Base-by-base conservation (phyloP, 2,113 vertebrate genomes). In the Stomatorhinus ivindoensis region DNA sequence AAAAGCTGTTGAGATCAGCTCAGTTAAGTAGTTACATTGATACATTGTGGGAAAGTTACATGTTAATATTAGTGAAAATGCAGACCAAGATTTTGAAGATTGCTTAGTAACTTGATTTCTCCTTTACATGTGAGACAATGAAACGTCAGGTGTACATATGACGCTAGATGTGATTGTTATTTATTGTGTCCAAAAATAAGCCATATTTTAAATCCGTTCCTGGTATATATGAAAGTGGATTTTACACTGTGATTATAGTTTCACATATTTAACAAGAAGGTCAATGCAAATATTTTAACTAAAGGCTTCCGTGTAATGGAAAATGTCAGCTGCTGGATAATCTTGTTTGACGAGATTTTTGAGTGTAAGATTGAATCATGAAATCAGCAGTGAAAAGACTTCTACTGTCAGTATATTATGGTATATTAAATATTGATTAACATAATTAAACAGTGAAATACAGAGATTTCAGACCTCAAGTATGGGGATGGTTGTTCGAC, bases 321-420 rank as follows among this genome's bases (percentile, higher is more conserved):
- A 8, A 55, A 55, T 19, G 6, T 19, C 24, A 84, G 83, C 69
- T 82, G 47, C 46, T 7, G 9, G n/a, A 87, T 15, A 42, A 69
- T 89, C 83, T 39, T 51, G n/a, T 87, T 89, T 89, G 58, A 88
- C 82, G 46, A 39, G 53, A 44, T 47, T 84, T 46, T n/a, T 39
- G 1, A 46, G 82, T 47, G 44, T 84, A 84, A 42, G 3, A 69
- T 13, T 69, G 61, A 27, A 27, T 31, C 61, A 31, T 27, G 10
- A 69, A 80, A 80, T 17, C 73, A 80, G 35, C 31, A 80, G 73
- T 80, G 73, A 42, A 42, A 80, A 80, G 11, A 76, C 17, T 80
- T 19, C 39, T 39, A 80, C 73, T 80, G 73, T 15, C 31, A 39
- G 73, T 80, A 80, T 42, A 51, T 17, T 80, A 39, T 35, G 10